phyloP scores from a whole-genome alignment of 2,888 invertebrate species.

The Monopis laevigella region DNA sequence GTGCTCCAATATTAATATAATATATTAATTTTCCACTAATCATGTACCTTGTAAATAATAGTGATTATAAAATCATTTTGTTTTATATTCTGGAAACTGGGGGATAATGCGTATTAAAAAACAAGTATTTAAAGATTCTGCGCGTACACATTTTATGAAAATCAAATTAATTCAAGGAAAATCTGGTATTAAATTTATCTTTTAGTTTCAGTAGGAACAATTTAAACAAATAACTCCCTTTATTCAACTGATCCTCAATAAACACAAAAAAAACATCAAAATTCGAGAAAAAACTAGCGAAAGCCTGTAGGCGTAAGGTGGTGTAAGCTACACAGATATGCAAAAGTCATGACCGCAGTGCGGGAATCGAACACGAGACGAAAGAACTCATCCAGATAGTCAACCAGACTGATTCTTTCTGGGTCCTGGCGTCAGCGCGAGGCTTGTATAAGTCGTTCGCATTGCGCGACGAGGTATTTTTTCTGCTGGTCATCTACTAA shows the following conservation, averaged over 20 bases:
- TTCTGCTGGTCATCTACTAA: conserved; percentile 55
- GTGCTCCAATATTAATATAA: too few species aligned
- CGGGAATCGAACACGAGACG: conserved; percentile 52
- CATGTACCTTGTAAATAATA: too few species aligned
- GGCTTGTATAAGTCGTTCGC: conserved; percentile 43
- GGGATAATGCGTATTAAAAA: too few species aligned
- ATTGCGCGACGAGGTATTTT: conserved; percentile 49
- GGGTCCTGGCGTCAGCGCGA: conserved; percentile 54
- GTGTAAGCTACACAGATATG: conserved; percentile 54
- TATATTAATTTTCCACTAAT: too few species aligned
- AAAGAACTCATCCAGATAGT: conserved; percentile 46
- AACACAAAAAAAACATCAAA: not conserved
- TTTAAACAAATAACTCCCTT: too few species aligned
- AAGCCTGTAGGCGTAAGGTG: conserved; percentile 44
- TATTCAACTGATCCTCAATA: not conserved
- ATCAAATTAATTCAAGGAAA: too few species aligned
- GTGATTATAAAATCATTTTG: too few species aligned
- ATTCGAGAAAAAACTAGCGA: conserved; percentile 28
- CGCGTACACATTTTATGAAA: too few species aligned
- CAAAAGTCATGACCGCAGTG: conserved; percentile 42
- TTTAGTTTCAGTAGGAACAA: too few species aligned
- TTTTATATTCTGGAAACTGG: too few species aligned
- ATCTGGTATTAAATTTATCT: too few species aligned
- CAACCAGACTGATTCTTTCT: conserved; percentile 39
- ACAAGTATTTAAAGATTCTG: too few species aligned